A percentile compares a stretch with the other conserved stretches of the same genome.
Conservation (phyloP, 1,140 invertebrate species). For the Gonatopus flavifemur region DNA sequence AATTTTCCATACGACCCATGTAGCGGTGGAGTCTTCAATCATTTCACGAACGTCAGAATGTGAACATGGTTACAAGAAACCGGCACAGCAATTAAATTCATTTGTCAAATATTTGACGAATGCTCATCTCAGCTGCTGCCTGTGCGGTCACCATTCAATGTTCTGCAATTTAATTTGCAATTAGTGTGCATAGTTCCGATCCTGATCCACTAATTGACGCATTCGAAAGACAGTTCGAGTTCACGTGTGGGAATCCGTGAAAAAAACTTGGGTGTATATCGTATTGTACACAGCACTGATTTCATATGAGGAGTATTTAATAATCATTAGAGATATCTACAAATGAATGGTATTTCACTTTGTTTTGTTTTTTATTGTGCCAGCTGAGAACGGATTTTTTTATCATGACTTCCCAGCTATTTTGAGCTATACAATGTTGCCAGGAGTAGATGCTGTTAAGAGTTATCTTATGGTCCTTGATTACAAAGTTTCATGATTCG, state of each 20-base stretch:
- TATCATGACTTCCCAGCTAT: too few relatives aligned
- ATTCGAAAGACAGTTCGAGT: conserved; percentile 3
- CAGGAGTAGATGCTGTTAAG: too few relatives aligned
- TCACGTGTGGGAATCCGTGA: conserved; percentile 17
- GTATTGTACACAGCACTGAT: too few relatives aligned
- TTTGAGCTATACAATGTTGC: too few relatives aligned
- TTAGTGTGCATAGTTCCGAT: conserved; percentile 36
- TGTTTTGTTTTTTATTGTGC: too few relatives aligned
- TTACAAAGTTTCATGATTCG: too few relatives aligned
- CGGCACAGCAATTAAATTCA: conserved; percentile 41
- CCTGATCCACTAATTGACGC: conserved; percentile 29
- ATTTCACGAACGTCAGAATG: conserved; percentile 3
- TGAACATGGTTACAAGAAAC: conserved; percentile 18
- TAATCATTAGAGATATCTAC: too few relatives aligned
- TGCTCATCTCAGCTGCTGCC: conserved; percentile 12
- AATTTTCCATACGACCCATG: too few relatives aligned
- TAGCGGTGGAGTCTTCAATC: conserved; percentile 29
- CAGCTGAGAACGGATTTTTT: too few relatives aligned
- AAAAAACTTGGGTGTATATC: conserved; percentile 29
- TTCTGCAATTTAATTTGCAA: conserved; percentile 36
- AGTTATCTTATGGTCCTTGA: too few relatives aligned
- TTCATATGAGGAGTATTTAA: too few relatives aligned
- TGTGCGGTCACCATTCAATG: conserved; percentile 16
- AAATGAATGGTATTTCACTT: too few relatives aligned
- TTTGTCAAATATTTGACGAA: conserved; percentile 45